Conservation (phyloP, 2,113 vertebrate species). For the Crypturellus undulatus region DNA sequence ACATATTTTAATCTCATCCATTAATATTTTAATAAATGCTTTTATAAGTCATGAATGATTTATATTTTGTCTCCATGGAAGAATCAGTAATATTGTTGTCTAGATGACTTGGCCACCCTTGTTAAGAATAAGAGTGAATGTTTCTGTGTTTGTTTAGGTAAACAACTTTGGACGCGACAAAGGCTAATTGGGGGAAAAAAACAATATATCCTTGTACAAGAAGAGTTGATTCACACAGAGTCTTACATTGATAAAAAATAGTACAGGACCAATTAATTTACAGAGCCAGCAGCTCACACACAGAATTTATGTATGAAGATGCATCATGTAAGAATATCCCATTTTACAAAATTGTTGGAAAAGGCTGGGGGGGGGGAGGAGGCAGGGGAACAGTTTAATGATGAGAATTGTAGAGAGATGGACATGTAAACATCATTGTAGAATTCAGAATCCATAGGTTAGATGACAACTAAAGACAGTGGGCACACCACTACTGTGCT, state of each 20-base stretch:
- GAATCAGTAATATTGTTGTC: background rate
- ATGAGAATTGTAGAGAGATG: too few species aligned
- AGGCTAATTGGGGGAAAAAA: background rate
- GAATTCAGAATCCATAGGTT: background rate
- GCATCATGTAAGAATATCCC: background rate
- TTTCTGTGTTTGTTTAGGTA: background rate
- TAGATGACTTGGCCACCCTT: fast-evolving
- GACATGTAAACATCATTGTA: background rate
- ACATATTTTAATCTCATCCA: fast-evolving
- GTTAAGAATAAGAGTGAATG: background rate
- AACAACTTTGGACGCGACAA: background rate
- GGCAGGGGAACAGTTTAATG: too few species aligned
- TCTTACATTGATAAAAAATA: background rate
- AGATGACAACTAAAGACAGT: background rate
- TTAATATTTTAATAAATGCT: background rate
- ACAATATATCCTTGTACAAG: background rate
- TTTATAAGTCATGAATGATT: background rate
- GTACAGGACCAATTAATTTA: background rate
- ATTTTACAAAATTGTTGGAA: background rate
- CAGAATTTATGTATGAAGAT: background rate
- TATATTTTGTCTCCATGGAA: fast-evolving
- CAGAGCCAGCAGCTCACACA: background rate
- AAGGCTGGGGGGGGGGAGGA: background rate
- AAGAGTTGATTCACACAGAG: background rate
- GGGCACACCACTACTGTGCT: background rate